Conservation (phyloP, 2,888 invertebrate genomes). For the Notodromas monacha region DNA sequence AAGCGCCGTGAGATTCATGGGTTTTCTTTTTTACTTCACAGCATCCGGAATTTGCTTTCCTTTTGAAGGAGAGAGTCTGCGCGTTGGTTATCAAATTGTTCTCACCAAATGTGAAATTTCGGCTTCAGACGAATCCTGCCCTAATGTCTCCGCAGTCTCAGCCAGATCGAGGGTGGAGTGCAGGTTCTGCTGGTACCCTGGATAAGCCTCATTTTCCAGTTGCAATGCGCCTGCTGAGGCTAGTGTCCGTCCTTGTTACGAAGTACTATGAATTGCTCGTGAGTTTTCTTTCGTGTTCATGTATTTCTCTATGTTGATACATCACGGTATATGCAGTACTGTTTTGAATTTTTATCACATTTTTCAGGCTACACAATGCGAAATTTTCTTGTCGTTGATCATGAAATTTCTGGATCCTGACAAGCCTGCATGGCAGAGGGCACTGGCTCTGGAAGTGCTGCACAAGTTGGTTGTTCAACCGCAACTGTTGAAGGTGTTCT, state of each 20-base stretch:
- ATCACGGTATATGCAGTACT: constrained; percentile 6
- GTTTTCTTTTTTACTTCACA: constrained; percentile 18
- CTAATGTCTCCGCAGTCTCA: no score
- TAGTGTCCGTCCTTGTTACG: constrained; percentile 69
- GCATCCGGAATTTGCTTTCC: constrained; percentile 72
- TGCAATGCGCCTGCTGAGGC: constrained; percentile 64
- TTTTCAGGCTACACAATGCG: constrained; percentile 67
- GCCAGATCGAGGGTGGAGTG: constrained; percentile 8
- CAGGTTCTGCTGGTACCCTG: constrained; percentile 21
- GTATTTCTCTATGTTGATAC: neutral
- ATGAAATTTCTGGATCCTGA: constrained; percentile 91
- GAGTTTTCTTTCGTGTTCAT: constrained; percentile 18
- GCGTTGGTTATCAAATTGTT: constrained; percentile 91
- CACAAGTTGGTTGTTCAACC: constrained; percentile 75
- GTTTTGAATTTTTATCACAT: constrained; percentile 11
- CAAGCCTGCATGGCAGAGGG: constrained; percentile 80
- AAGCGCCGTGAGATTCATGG: no score
- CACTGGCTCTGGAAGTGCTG: constrained; percentile 71
- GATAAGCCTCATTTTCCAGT: constrained; percentile 90
- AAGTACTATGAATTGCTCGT: constrained; percentile 68
- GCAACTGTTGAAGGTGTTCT: constrained; percentile 54
- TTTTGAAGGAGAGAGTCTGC: constrained; percentile 83
- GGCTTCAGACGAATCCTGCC: constrained; percentile 22
- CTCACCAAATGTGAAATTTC: constrained; percentile 69
- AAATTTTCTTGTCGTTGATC: constrained; percentile 81